Evolutionary conservation across 2,113 vertebrate genomes (phyloP), one percentile per base, ranked within the genome.

Genomic region (Takifugu flavidus): DNA sequence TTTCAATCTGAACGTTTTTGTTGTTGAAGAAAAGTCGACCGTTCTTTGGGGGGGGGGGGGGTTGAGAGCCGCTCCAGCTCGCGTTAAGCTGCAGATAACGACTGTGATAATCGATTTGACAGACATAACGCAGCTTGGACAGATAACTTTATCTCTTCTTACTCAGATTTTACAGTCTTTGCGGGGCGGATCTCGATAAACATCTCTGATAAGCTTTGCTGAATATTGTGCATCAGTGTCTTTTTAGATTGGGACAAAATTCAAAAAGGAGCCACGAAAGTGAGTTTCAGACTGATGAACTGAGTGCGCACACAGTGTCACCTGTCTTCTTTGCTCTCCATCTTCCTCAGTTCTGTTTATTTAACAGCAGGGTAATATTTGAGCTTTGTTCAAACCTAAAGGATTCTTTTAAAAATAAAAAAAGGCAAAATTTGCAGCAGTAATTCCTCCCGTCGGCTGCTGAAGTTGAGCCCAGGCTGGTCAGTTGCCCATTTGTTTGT

Each of bases 61-160:
- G 25, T 8, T 1, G 27, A 2, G 0, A 53, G 31, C 54, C 20
- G 20, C 56, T 27, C 43, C 4, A 13, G 60, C 55, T 44, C 56
- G 5, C 52, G 72, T 72, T 56, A 49, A 74, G 75, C 49, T 72
- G 51, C 0, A 70, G 70, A 76, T 74, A 74, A 56, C 59, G 34
- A 49, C 70, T 62, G 70, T 8, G 56, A 51, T 75, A 81, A 87
- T 81, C 50, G 3, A 51, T 66, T 34, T 67, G 82, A 78, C 79
- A 77, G 62, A 77, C 66, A 53, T 25, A 57, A 31, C 65, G 74
- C 74, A 28, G 70, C 67, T 78, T 10, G 27, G 72, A 83, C 77
- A 74, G 85, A 91, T 89, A 86, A 82, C 57, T 80, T 82, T 80
- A 85, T 87, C 85, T 81, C 74, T 56, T 51, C 67, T 83, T 56